Evolutionary conservation across 2,113 vertebrate species (phyloP).

Genomic region (Pogona vitticeps): DNA sequence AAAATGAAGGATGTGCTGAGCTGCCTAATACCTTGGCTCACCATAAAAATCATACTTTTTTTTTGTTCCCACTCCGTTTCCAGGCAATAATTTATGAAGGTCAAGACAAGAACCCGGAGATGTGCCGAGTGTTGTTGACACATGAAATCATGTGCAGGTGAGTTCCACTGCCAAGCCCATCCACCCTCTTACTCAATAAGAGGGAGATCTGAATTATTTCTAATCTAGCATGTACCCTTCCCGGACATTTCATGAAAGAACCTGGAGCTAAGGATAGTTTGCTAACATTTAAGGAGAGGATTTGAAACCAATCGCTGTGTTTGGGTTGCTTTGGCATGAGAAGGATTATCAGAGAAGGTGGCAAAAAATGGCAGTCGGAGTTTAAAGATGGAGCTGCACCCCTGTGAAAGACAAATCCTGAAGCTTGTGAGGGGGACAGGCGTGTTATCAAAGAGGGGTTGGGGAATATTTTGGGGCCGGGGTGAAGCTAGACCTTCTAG

Average conservation of each 20-base stretch:
- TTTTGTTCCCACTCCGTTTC: not conserved
- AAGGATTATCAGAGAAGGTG: not conserved
- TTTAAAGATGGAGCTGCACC: not conserved
- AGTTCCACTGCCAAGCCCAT: constrained; percentile 20
- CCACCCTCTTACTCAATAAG: not conserved
- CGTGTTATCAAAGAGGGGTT: no score
- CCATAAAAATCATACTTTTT: not conserved
- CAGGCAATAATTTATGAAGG: constrained; percentile 96
- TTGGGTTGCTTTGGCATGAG: not conserved
- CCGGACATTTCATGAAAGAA: no score
- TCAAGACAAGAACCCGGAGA: constrained; percentile 97
- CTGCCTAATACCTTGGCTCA: not conserved
- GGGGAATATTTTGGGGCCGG: no score
- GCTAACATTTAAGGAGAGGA: no score
- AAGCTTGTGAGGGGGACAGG: not conserved
- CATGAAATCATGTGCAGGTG: constrained; percentile 97
- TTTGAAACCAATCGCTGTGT: not conserved
- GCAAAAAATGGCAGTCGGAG: not conserved
- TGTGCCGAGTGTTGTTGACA: constrained; percentile 95
- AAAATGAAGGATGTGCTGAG: no score
- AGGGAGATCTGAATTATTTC: no score
- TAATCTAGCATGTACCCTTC: no score
- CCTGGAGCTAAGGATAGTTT: no score
- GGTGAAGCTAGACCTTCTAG: no score
- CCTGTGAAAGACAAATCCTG: not conserved